Conservation (phyloP, 2,113 vertebrate species). For the Corythaeola cristata region DNA sequence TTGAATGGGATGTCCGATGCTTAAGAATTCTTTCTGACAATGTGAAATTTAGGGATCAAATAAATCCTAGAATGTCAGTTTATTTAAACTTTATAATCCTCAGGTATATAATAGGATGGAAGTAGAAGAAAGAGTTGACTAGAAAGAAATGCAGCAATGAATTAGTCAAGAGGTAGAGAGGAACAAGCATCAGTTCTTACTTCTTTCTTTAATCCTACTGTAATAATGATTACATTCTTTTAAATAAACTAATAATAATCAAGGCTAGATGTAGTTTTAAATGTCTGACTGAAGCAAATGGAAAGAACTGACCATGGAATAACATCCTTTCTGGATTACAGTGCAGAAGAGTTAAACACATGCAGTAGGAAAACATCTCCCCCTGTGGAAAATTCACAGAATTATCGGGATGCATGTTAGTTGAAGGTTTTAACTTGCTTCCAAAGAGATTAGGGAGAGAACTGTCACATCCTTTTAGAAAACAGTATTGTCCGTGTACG, state of each 20-base stretch:
- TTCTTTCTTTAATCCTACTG: neutral
- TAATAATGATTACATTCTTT: neutral
- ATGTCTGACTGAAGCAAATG: neutral
- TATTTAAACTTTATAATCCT: neutral
- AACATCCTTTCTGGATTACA: neutral
- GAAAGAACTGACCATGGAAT: neutral
- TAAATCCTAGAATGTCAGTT: neutral
- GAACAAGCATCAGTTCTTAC: neutral
- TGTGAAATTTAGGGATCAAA: neutral
- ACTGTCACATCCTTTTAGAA: neutral
- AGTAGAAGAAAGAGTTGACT: neutral
- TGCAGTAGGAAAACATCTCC: conserved; percentile 5
- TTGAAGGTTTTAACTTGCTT: neutral
- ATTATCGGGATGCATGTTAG: neutral
- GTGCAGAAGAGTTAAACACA: neutral
- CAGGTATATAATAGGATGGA: neutral
- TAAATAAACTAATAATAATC: neutral
- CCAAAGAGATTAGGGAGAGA: neutral
- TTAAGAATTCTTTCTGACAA: neutral
- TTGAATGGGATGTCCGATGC: neutral
- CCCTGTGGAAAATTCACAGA: conserved; percentile 30
- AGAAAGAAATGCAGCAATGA: neutral
- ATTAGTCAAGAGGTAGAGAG: neutral
- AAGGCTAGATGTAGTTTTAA: neutral
- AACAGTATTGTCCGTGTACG: neutral